phyloP scores from a whole-genome alignment of 1,140 invertebrate genomes.

The Diorhabda carinulata region DNA sequence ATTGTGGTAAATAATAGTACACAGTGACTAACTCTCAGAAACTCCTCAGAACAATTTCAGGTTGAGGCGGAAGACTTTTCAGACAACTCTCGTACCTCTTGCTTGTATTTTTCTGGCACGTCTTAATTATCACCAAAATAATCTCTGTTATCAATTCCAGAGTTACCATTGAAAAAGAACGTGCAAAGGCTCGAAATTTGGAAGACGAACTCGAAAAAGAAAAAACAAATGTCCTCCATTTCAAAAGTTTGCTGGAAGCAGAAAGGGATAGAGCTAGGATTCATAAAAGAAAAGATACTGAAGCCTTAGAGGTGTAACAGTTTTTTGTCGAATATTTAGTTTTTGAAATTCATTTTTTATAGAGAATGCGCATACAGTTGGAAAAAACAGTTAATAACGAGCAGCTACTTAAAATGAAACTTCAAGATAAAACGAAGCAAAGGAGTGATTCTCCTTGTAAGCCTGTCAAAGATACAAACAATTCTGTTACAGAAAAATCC shows the following conservation, averaged over 20 bases:
- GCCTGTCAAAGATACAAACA: not conserved
- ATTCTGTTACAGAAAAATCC: not conserved
- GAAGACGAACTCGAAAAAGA: constrained; percentile 24
- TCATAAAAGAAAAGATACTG: constrained; percentile 12
- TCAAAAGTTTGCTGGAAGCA: constrained; percentile 16
- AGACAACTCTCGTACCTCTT: too few species aligned
- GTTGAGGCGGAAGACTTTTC: too few species aligned
- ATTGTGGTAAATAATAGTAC: too few species aligned
- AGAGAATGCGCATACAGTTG: constrained; percentile 8
- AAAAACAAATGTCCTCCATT: constrained; percentile 9
- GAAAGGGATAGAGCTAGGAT: constrained; percentile 16
- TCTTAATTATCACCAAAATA: not conserved
- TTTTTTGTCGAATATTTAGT: not conserved
- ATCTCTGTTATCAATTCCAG: constrained; percentile 7
- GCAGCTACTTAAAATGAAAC: constrained; percentile 6
- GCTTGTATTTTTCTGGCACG: too few species aligned
- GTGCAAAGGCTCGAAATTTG: constrained; percentile 14
- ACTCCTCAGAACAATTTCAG: too few species aligned
- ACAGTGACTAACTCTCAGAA: too few species aligned
- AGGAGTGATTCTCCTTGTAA: not conserved
- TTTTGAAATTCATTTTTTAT: not conserved
- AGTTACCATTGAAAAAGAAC: constrained; percentile 15
- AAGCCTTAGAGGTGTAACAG: constrained; percentile 10
- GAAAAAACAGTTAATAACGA: constrained; percentile 10
- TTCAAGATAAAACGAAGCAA: not conserved